These are phyloP conservation scores for Mohoua ochrocephala DNA, from an alignment of 2,113 vertebrate genomes.

Conservation along the genomic window DNA sequence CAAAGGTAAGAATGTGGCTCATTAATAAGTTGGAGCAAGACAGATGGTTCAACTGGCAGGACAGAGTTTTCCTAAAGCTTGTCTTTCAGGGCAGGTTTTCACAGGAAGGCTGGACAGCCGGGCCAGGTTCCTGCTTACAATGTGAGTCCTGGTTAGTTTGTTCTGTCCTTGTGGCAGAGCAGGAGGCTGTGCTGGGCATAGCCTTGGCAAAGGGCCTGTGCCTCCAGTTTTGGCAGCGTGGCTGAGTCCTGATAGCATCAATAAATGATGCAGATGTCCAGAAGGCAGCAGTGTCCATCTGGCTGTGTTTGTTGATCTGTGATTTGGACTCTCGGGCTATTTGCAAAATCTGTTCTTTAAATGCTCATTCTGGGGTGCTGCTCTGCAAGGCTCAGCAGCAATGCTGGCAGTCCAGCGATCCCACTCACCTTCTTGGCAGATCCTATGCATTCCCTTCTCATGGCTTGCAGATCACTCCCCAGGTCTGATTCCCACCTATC, in stretches of 20 bases:
- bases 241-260: neutral
- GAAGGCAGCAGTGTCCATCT: constrained; percentile 44
- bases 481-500: neutral
- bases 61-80: neutral
- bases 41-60: constrained; percentile 1
- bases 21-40: neutral
- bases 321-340: neutral
- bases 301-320: neutral
- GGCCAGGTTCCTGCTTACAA: neutral
- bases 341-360: neutral
- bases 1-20: neutral
- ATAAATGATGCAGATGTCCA: constrained; percentile 21
- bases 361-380: neutral
- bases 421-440: neutral
- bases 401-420: neutral
- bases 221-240: neutral
- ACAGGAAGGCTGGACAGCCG: neutral
- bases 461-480: neutral
- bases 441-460: neutral
- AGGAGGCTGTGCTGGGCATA: neutral
- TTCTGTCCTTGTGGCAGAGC: neutral
- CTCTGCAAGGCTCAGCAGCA: neutral
- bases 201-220: neutral
- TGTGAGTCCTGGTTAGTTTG: neutral
- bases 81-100: neutral